phyloP scores from a whole-genome alignment of 2,888 invertebrate genomes.

The Acrobasis repandana region DNA sequence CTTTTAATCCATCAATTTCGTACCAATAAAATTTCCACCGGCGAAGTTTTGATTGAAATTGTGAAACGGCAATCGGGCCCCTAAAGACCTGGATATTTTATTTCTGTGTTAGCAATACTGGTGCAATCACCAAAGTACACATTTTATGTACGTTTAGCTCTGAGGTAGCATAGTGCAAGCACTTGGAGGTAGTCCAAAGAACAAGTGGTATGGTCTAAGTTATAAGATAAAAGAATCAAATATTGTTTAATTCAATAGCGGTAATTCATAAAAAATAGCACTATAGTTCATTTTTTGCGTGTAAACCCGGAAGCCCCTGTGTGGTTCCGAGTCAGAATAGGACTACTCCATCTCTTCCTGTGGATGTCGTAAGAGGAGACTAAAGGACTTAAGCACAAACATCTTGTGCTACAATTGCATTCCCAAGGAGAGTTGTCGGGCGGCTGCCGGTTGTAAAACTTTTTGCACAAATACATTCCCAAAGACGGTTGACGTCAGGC shows the following conservation, averaged over 20 bases:
- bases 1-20: slow-evolving; percentile 19
- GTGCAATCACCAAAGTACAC: slow-evolving; percentile 73
- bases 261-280: too few relatives aligned
- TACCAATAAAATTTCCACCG: slow-evolving; percentile 16
- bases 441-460: too few relatives aligned
- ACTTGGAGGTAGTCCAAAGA: slow-evolving; percentile 67
- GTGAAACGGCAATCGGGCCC: slow-evolving; percentile 6
- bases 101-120: slow-evolving; percentile 39
- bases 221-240: slow-evolving; percentile 19
- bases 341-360: too few relatives aligned
- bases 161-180: slow-evolving; percentile 58
- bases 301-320: too few relatives aligned
- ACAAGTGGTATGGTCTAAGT: slow-evolving; percentile 40
- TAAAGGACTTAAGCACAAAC: too few relatives aligned
- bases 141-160: slow-evolving; percentile 69
- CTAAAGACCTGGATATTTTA: slow-evolving; percentile 25
- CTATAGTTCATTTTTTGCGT: too few relatives aligned
- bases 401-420: too few relatives aligned
- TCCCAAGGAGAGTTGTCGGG: too few relatives aligned
- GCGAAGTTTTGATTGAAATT: slow-evolving; percentile 20
- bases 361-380: too few relatives aligned
- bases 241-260: background rate
- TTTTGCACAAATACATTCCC: too few relatives aligned
- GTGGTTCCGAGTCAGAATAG: too few relatives aligned
- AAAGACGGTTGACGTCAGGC: too few relatives aligned